Base-by-base conservation (phyloP, 2,888 invertebrate species). In the Luffia ferchaultella region DNA sequence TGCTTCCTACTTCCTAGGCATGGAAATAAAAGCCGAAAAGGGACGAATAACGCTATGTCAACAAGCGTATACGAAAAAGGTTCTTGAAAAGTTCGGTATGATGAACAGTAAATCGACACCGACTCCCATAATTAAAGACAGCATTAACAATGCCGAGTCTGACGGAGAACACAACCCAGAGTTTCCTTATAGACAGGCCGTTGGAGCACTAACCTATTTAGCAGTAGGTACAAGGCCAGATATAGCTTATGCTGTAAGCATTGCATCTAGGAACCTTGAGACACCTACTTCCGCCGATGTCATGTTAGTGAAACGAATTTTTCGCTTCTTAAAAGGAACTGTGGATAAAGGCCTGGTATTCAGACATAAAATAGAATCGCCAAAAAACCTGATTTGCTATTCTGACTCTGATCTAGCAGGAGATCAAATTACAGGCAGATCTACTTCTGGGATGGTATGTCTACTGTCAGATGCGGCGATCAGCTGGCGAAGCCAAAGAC, bases 391-490 rank as follows among this genome's bases (percentile, higher is more conserved):
- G 3, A 16, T 20, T 16, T 15, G 46, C 30, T 45, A 45, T 16
- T 18, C 18, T 18, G 45, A 45, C 19, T 18, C 45, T 18, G 45
- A 45, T 46, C 46, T 20, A 9, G 46, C 20, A 15, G 46, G 46
- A 46, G 20, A 20, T 20, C 16, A 2, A 16, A 3, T 18, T 2
- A 46, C 46, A n/a, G 46, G 46, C 9, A 20, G 46, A 3, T 46
- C 46, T 20, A 46, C 46, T 3, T 20, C 17, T n/a, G 46, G 46
- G 3, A 20, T 46, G 5, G 7, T 46, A 20, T 46, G 46, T 20
- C 5, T 19, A 3, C 16, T 20, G 16, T 5, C 46, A 7, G 16
- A 16, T 5, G 46, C 20, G n/a, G 46, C 46, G 2, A 46, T 46
- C 7, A 2, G 20, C 7, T 20, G 30, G 46, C n/a, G 2, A n/a